Evolutionary conservation across 2,888 invertebrate genomes (phyloP).

Genomic region (Drosophila testacea): DNA sequence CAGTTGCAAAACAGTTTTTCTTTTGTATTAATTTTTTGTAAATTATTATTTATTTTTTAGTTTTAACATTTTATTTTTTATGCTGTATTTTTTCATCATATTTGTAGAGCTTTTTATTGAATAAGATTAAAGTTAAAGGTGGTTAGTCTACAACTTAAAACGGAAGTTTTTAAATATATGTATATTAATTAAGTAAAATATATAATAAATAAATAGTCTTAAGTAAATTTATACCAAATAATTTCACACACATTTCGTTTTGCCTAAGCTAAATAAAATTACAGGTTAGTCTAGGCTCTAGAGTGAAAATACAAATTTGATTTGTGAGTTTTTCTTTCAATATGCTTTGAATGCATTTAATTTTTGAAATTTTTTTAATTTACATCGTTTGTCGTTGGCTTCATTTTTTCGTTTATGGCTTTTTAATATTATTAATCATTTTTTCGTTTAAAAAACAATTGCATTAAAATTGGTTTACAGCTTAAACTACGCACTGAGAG

Average conservation of each 20-base stretch:
- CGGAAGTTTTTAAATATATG: conserved; percentile 54
- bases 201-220: conserved; percentile 74
- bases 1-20: conserved; percentile 33
- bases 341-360: not conserved
- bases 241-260: conserved; percentile 58
- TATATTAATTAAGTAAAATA: conserved; percentile 28
- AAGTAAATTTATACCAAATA: conserved; percentile 46
- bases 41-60: conserved; percentile 46
- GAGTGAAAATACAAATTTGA: conserved; percentile 63
- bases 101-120: conserved; percentile 28
- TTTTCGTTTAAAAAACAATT: conserved; percentile 30
- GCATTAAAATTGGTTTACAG: conserved; percentile 38
- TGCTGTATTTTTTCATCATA: conserved; percentile 58
- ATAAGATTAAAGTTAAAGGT: conserved; percentile 38
- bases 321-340: conserved; percentile 53
- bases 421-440: conserved; percentile 33
- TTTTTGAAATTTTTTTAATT: conserved; percentile 3
- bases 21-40: conserved; percentile 31
- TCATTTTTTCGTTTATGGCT: conserved; percentile 50
- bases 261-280: conserved; percentile 50
- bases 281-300: conserved; percentile 46
- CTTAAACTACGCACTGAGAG: conserved; percentile 82
- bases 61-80: conserved; percentile 54
- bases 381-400: conserved; percentile 53
- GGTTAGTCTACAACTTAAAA: conserved; percentile 71